These are phyloP conservation scores for Phymanthus crucifer DNA, from an alignment of 92 coral and sea anemone genomes.

Conservation along the genomic window DNA sequence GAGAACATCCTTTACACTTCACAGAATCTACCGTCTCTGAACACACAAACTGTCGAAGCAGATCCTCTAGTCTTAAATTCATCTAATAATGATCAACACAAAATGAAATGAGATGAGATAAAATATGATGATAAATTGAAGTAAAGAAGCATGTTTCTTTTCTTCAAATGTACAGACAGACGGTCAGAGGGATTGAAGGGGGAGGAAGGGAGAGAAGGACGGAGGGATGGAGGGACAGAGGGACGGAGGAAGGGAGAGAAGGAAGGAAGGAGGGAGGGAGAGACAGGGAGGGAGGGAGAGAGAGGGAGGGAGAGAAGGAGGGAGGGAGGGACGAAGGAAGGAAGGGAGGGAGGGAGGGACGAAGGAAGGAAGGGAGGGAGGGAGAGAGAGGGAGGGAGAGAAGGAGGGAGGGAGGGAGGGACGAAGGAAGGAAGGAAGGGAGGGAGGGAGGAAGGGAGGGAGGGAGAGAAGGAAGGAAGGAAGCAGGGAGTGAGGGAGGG, in stretches of 20 bases:
- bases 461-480: background rate
- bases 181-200: too few species aligned
- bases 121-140: background rate
- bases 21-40: constrained; percentile 89
- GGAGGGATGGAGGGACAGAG: background rate
- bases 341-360: too few species aligned
- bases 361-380: too few species aligned
- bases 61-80: constrained; percentile 66
- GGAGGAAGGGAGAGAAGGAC: too few species aligned
- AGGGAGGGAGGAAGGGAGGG: background rate
- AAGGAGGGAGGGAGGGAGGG: too few species aligned
- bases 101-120: background rate
- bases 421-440: too few species aligned
- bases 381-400: background rate
- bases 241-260: too few species aligned
- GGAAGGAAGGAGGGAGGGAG: background rate
- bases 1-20: constrained; percentile 70
- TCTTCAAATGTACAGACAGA: too few species aligned
- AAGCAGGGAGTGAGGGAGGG: too few species aligned
- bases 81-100: constrained; percentile 28
- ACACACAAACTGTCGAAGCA: constrained; percentile 81
- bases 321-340: too few species aligned
- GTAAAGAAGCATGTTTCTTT: too few species aligned
- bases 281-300: background rate
- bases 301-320: too few species aligned